phyloP scores from a whole-genome alignment of 2,888 invertebrate genomes.

The Tromatobia lineatoria region DNA sequence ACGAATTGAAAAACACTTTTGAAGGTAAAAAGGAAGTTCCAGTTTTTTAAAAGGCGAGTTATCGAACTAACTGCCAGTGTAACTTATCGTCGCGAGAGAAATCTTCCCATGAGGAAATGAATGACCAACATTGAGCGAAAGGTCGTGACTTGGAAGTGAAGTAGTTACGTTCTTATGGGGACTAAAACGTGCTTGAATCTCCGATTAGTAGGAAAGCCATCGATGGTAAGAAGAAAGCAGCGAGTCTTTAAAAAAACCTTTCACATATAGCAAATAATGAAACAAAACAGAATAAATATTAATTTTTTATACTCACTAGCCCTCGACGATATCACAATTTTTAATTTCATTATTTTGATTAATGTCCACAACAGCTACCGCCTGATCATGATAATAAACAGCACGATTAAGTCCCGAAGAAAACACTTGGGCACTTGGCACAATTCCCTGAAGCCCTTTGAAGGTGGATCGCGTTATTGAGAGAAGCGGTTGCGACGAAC shows the following conservation, averaged over 20 bases:
- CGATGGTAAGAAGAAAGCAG: constrained; percentile 1
- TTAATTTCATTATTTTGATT: constrained; percentile 90
- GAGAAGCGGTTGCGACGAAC: constrained; percentile 76
- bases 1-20: neutral
- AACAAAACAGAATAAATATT: neutral
- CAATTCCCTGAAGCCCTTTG: constrained; percentile 76
- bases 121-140: constrained; percentile 66
- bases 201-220: constrained; percentile 2
- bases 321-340: constrained; percentile 94
- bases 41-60: neutral
- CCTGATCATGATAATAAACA: constrained; percentile 93
- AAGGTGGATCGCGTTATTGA: constrained; percentile 74
- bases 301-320: constrained; percentile 90
- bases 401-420: constrained; percentile 71
- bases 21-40: neutral
- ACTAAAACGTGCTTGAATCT: constrained; percentile 7
- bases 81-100: constrained; percentile 38
- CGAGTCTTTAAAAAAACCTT: neutral
- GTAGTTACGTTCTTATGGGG: constrained; percentile 35
- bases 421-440: constrained; percentile 54
- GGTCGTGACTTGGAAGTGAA: constrained; percentile 53
- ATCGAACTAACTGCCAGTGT: neutral
- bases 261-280: neutral
- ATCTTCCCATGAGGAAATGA: constrained; percentile 23
- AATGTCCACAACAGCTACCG: constrained; percentile 93